These are phyloP conservation scores for Schlechtendalia chinensis DNA, from an alignment of 1,140 invertebrate species.

Conservation along the genomic window DNA sequence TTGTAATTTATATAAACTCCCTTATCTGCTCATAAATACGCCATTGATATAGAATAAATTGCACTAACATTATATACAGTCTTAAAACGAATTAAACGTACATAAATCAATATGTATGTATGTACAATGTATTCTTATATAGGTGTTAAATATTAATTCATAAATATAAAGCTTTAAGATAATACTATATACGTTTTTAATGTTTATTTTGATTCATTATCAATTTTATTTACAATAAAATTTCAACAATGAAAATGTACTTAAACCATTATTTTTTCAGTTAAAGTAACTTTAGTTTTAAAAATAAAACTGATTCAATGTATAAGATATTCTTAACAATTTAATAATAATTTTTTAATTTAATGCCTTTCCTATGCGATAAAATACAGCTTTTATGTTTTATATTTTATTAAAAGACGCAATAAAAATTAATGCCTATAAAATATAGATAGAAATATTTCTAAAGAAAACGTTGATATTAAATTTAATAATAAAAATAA, in stretches of 20 bases:
- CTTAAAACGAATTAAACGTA: no score
- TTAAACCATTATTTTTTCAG: no score
- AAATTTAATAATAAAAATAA: background rate
- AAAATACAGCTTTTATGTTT: background rate
- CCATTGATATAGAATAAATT: no score
- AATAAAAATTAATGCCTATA: background rate
- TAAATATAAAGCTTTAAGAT: background rate
- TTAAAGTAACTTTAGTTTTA: no score
- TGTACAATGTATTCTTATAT: no score
- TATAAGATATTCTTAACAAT: background rate
- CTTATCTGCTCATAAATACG: no score
- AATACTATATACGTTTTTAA: background rate
- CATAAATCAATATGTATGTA: no score
- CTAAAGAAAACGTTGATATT: background rate
- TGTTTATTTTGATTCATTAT: background rate
- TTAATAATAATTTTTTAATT: background rate
- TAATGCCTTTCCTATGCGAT: background rate
- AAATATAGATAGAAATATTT: background rate
- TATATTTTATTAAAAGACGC: background rate
- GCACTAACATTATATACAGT: no score
- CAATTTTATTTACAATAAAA: background rate
- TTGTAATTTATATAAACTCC: no score
- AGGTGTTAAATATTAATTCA: no score
- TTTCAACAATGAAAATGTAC: background rate
- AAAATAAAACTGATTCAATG: no score